Evolutionary conservation across 1,140 invertebrate species (phyloP).

Genomic region (Trissolcus basalis): DNA sequence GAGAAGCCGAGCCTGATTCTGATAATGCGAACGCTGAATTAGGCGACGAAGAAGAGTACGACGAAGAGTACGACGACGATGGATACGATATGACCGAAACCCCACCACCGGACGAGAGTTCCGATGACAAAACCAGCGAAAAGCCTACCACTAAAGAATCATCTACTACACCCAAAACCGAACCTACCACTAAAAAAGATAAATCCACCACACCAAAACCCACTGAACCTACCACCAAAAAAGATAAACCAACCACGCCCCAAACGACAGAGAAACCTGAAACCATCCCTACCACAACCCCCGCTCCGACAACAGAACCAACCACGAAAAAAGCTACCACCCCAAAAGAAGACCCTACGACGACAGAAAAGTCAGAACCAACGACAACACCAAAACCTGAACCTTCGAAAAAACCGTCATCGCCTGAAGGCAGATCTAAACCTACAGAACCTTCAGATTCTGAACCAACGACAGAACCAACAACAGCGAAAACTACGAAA

Average conservation of each 20-base stretch:
- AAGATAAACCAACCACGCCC: background rate
- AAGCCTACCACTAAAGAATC: background rate
- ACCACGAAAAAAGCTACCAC: constrained; percentile 9
- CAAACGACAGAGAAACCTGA: constrained; percentile 10
- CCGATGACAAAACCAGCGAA: constrained; percentile 11
- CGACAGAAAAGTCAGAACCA: background rate
- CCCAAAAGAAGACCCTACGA: background rate
- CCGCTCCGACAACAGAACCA: constrained; percentile 14
- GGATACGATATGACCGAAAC: constrained; percentile 14
- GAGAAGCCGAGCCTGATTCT: constrained; percentile 40
- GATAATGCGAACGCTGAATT: constrained; percentile 45
- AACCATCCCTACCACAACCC: constrained; percentile 6
- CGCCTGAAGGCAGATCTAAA: background rate
- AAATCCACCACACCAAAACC: constrained; percentile 17
- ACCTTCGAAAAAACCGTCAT: background rate
- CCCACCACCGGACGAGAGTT: constrained; percentile 7
- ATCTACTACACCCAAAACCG: constrained; percentile 20
- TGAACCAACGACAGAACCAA: too few relatives aligned
- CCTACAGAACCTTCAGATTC: constrained; percentile 1
- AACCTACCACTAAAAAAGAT: background rate
- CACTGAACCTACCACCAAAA: background rate
- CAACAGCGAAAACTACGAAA: too few relatives aligned
- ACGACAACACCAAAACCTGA: constrained; percentile 8
- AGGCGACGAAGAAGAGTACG: constrained; percentile 38
- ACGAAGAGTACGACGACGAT: constrained; percentile 34